Conservation (phyloP, 2,888 invertebrate species). For the Dryocosmus kuriphilus region DNA sequence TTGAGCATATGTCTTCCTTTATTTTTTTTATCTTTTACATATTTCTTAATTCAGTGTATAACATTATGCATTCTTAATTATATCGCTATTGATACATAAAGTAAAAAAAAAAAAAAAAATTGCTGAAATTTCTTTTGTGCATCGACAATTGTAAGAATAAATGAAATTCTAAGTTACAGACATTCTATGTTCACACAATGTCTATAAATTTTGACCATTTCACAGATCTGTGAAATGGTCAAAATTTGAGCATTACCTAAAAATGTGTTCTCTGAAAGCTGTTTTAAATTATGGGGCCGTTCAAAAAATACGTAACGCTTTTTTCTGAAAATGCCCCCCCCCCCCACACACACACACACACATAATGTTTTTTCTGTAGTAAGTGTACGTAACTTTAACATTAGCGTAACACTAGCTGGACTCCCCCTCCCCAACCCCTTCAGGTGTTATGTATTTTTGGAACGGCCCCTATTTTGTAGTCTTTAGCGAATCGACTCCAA, state of each 20-base stretch:
- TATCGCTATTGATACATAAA: not conserved
- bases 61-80: conserved; percentile 34
- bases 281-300: not conserved
- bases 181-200: no score
- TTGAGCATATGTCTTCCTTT: not conserved
- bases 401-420: no score
- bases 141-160: not conserved
- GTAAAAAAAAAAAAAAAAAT: not conserved
- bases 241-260: not conserved
- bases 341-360: no score
- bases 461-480: conserved; percentile 3
- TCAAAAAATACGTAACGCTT: no score
- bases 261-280: not conserved
- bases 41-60: conserved; percentile 24
- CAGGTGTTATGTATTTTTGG: no score
- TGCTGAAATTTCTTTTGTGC: not conserved
- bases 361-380: no score
- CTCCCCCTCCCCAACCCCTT: no score
- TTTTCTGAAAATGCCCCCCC: no score
- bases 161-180: not conserved
- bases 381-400: no score
- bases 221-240: not conserved
- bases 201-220: not conserved
- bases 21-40: conserved; percentile 17
- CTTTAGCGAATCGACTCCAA: not conserved